These are phyloP conservation scores for Apis dorsata DNA, from an alignment of 1,140 invertebrate species.

Conservation along the genomic window DNA sequence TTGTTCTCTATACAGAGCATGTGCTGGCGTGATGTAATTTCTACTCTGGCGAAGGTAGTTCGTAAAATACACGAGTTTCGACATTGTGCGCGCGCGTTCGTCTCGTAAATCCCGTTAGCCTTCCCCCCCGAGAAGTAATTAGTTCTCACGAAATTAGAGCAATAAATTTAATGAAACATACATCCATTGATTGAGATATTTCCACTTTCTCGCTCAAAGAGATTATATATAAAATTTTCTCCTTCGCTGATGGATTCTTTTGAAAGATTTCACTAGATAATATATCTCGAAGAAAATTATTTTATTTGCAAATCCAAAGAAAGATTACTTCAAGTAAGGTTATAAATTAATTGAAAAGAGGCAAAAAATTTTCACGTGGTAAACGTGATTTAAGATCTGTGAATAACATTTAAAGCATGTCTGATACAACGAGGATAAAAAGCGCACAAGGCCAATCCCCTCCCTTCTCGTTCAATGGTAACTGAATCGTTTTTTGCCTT, in stretches of 20 bases:
- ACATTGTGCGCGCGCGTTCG: not conserved
- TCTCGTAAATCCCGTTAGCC: not conserved
- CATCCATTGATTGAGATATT: not conserved
- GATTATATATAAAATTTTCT: not conserved
- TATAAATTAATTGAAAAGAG: too few relatives aligned
- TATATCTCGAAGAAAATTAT: too few relatives aligned
- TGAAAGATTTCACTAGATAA: not conserved
- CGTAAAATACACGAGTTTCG: constrained; percentile 17
- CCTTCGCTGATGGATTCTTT: not conserved
- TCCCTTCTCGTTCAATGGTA: not conserved
- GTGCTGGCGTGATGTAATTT: constrained; percentile 8
- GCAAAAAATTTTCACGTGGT: too few relatives aligned
- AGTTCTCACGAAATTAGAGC: constrained; percentile 5
- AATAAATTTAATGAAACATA: constrained; percentile 1
- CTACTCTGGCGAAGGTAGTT: constrained; percentile 1
- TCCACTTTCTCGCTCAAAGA: not conserved
- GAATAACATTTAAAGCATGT: not conserved
- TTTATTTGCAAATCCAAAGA: too few relatives aligned
- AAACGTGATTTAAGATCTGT: not conserved
- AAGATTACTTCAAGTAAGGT: too few relatives aligned
- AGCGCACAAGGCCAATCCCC: too few relatives aligned
- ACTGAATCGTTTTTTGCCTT: not conserved
- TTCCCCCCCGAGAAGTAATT: not conserved
- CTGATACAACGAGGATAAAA: not conserved
- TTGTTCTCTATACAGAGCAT: not conserved